Base-by-base conservation (phyloP, 2,113 vertebrate genomes). In the Ailuropoda melanoleuca region DNA sequence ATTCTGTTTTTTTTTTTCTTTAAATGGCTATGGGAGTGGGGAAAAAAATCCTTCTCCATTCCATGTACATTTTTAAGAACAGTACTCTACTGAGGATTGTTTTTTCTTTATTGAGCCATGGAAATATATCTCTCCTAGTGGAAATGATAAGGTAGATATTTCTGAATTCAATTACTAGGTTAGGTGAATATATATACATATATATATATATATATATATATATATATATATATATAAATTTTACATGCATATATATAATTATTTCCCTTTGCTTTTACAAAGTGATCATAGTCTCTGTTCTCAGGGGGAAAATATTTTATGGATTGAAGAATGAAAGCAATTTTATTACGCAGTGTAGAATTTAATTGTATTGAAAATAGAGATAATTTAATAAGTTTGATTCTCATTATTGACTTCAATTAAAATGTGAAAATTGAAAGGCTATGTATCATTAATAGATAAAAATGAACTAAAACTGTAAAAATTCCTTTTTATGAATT, bases 331-430 rank as follows among this genome's bases (percentile, higher is more conserved):
- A 66, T 64, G 4, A 95, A 46, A 8, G 6, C 15, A 29, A 17
- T 37, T 93, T 53, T 98, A 21, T 39, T 86, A 21, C 86, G 46
- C 3, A 91, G 2, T 70, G 1, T 34, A 88, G 74, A 97, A 95
- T 68, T 68, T 97, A 97, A 98, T 98, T 98, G 89, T 39, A 83
- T 37, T 96, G 34, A 21, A 94, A 96, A 92, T 37, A 74, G 21
- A 4, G 43, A 18, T 96, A 74, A 97, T 94, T 85, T 68, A 93
- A 97, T 97, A 98, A 85, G 18, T 23, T 92, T 95, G 31, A 26
- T 85, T 94, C 50, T 96, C 43, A 96, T 91, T 96, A 91, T 14
- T 83, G 26, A 86, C 3, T 39, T 58, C 97, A 98, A 97, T 94
- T 97, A 95, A 98, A 98, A 15, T 88, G 34, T 43, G 34, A 78